These are phyloP conservation scores for Lampris incognitus DNA, from an alignment of 2,113 vertebrate genomes.

Conservation along the genomic window DNA sequence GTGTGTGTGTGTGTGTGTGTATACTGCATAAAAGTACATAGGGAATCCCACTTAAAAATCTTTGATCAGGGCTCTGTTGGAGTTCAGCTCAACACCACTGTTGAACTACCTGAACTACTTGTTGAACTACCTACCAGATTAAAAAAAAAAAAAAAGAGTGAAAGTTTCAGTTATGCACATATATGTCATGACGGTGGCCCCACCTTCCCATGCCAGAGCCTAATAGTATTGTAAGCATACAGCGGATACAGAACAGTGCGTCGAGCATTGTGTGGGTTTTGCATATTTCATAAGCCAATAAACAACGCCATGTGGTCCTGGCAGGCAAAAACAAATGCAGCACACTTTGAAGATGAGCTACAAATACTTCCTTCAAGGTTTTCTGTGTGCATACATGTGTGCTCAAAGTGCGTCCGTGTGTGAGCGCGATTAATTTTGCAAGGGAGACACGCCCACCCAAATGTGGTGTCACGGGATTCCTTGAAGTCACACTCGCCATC, in stretches of 20 bases:
- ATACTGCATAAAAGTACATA: neutral
- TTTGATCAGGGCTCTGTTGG: slow-evolving; percentile 42
- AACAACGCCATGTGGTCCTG: slow-evolving; percentile 7
- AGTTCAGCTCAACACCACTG: slow-evolving; percentile 36
- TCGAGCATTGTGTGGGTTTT: neutral
- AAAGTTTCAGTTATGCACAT: neutral
- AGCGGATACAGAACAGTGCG: neutral
- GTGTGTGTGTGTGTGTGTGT: neutral
- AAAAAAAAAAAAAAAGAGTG: neutral
- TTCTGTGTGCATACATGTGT: neutral
- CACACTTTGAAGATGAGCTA: slow-evolving; percentile 13
- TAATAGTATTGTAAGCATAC: neutral
- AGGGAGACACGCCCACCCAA: slow-evolving; percentile 29
- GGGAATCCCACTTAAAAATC: slow-evolving; percentile 28
- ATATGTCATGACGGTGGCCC: neutral
- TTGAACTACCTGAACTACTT: slow-evolving; percentile 17
- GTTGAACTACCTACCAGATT: slow-evolving; percentile 6
- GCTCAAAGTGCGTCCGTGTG: slow-evolving; percentile 5
- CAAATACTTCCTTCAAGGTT: slow-evolving; percentile 25
- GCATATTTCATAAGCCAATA: neutral
- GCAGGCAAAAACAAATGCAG: slow-evolving; percentile 26
- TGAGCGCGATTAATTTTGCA: slow-evolving; percentile 39
- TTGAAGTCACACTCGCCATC: slow-evolving; percentile 52
- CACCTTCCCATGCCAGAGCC: neutral
- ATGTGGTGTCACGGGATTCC: slow-evolving; percentile 61